These are phyloP conservation scores for Drosophila anomalipes DNA, from an alignment of 2,888 invertebrate species.

Conservation along the genomic window DNA sequence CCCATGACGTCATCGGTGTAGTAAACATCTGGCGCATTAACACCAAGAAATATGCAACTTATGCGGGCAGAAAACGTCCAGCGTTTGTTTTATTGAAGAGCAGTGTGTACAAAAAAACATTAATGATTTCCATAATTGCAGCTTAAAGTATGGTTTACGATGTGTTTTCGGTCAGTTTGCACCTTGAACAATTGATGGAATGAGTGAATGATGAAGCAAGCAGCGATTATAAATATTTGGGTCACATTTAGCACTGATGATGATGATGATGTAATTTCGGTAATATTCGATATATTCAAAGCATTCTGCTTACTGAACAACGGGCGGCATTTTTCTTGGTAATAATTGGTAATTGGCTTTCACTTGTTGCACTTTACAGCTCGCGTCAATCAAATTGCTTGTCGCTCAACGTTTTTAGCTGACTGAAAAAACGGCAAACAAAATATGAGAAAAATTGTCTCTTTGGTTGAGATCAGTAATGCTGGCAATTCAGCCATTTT, in stretches of 20 bases:
- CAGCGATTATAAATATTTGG: conserved; percentile 25
- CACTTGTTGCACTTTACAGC: conserved; percentile 73
- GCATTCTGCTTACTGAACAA: conserved; percentile 72
- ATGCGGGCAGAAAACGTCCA: conserved; percentile 34
- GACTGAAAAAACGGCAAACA: conserved; percentile 69
- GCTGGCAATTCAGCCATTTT: conserved; percentile 33
- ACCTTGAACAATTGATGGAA: conserved; percentile 26
- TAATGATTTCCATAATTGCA: conserved; percentile 34
- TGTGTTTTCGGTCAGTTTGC: conserved; percentile 17
- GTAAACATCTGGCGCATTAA: conserved; percentile 75
- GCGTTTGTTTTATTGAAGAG: conserved; percentile 5
- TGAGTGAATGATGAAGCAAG: conserved; percentile 28
- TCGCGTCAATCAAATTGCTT: conserved; percentile 42
- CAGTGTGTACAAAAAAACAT: conserved; percentile 6
- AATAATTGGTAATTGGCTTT: conserved; percentile 55
- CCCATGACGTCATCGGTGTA: conserved; percentile 75
- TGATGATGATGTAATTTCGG: conserved; percentile 64
- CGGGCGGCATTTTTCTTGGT: conserved; percentile 70
- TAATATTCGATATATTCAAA: conserved; percentile 26
- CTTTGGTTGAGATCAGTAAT: conserved; percentile 32
- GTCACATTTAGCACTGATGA: conserved; percentile 36
- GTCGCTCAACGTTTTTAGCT: conserved; percentile 50
- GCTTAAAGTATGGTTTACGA: conserved; percentile 21
- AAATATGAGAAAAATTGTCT: conserved; percentile 56
- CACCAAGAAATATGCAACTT: conserved; percentile 55